Percentiles rank a stretch among this genome's conserved stretches.
Evolutionary conservation across 2,888 invertebrate genomes (phyloP).

Genomic region (Ferrisia virgata): DNA sequence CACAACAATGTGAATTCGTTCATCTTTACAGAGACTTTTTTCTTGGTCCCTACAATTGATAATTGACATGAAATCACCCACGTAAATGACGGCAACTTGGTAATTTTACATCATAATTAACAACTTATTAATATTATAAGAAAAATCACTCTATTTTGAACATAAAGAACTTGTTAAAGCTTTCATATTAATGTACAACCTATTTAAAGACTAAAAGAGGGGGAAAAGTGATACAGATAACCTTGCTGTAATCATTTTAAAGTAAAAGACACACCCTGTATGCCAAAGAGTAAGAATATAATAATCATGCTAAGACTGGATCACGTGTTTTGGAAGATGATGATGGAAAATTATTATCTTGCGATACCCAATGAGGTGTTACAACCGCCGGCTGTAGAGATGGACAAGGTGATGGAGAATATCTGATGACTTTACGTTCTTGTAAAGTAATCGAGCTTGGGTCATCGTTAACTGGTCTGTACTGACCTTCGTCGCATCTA

Average conservation of each 20-base stretch:
- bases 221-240: not conserved
- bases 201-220: not conserved
- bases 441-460: slow-evolving; percentile 60
- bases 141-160: slow-evolving; percentile 31
- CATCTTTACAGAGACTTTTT: slow-evolving; percentile 1
- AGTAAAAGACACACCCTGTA: slow-evolving; percentile 31
- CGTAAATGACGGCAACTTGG: not conserved
- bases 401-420: slow-evolving; percentile 50
- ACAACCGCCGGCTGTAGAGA: slow-evolving; percentile 56
- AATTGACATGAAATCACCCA: slow-evolving; percentile 30
- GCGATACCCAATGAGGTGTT: slow-evolving; percentile 48
- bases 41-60: slow-evolving; percentile 15
- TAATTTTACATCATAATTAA: slow-evolving; percentile 15
- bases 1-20: not conserved
- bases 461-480: slow-evolving; percentile 64
- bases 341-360: slow-evolving; percentile 39
- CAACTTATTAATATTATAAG: slow-evolving; percentile 6
- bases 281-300: not conserved
- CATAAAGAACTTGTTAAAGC: slow-evolving; percentile 2
- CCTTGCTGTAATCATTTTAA: not conserved
- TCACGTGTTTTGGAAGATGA: slow-evolving; percentile 41
- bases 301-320: slow-evolving; percentile 19
- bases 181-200: slow-evolving; percentile 8
- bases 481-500: slow-evolving; percentile 59
- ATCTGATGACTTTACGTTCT: slow-evolving; percentile 54